A percentile compares a stretch with the other conserved stretches of the same genome.
Conservation (phyloP, 2,888 invertebrate species). For the Dryobota labecula region DNA sequence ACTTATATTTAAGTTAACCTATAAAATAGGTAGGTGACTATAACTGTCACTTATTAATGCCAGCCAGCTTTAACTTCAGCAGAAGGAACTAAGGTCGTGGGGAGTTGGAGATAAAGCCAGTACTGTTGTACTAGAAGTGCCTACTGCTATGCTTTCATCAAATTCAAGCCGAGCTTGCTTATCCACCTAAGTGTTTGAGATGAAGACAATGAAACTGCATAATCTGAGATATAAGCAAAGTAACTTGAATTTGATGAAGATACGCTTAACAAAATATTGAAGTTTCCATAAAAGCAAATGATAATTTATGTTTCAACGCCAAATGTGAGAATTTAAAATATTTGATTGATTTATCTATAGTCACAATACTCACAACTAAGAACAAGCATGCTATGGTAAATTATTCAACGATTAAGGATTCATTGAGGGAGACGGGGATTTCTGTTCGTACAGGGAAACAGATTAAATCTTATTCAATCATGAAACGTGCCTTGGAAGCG, state of each 20-base stretch:
- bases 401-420: constrained; percentile 86
- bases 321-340: constrained; percentile 33
- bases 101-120: too few species aligned
- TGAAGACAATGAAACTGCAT: neutral
- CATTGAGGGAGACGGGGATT: constrained; percentile 76
- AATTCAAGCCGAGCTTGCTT: neutral
- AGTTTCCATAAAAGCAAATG: constrained; percentile 18
- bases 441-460: constrained; percentile 81
- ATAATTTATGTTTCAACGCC: constrained; percentile 46
- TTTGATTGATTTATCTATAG: constrained; percentile 62
- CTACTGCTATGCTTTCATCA: neutral
- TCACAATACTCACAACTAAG: constrained; percentile 67
- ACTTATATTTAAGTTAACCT: too few species aligned
- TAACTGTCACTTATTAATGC: too few species aligned
- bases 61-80: too few species aligned
- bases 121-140: too few species aligned
- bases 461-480: constrained; percentile 87
- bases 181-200: neutral
- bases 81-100: too few species aligned
- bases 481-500: constrained; percentile 85
- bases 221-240: neutral
- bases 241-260: neutral
- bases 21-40: too few species aligned
- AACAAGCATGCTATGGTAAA: constrained; percentile 81
- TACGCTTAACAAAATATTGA: neutral